These are phyloP conservation scores for Acrobasis consociella DNA, from an alignment of 2,888 invertebrate genomes.

Conservation along the genomic window DNA sequence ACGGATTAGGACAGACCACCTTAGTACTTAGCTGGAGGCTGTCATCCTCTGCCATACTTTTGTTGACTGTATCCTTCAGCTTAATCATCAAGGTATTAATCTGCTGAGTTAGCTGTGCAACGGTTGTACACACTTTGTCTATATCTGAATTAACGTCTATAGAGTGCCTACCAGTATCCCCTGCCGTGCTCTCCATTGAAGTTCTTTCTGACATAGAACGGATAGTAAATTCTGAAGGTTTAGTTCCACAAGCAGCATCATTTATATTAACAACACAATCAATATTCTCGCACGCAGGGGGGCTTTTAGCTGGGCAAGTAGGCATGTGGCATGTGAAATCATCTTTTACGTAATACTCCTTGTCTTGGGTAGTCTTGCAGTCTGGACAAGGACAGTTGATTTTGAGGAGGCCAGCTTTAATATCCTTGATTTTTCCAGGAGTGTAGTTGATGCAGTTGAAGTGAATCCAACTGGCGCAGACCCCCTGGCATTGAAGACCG, in stretches of 20 bases:
- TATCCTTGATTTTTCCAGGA: slow-evolving; percentile 64
- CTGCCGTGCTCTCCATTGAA: too few relatives aligned
- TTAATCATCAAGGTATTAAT: too few relatives aligned
- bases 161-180: too few relatives aligned
- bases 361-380: slow-evolving; percentile 60
- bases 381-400: slow-evolving; percentile 72
- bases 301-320: slow-evolving; percentile 55
- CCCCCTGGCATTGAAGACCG: slow-evolving; percentile 66
- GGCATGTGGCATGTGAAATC: slow-evolving; percentile 55
- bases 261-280: background rate
- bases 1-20: too few relatives aligned
- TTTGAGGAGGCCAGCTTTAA: slow-evolving; percentile 60
- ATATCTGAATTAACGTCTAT: too few relatives aligned
- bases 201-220: too few relatives aligned
- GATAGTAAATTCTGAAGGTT: background rate
- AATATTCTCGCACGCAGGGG: slow-evolving; percentile 46
- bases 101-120: too few relatives aligned
- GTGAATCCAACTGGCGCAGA: slow-evolving; percentile 66
- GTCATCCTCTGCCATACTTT: too few relatives aligned
- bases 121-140: too few relatives aligned
- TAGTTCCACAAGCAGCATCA: background rate
- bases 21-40: too few relatives aligned
- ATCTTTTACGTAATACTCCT: slow-evolving; percentile 40
- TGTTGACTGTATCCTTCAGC: too few relatives aligned
- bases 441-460: slow-evolving; percentile 65